Evolutionary conservation across 2,797 vertebrate species (phyloP), one percentile per base, ranked within the genome.

Genomic region (Sebastes nivosus): DNA sequence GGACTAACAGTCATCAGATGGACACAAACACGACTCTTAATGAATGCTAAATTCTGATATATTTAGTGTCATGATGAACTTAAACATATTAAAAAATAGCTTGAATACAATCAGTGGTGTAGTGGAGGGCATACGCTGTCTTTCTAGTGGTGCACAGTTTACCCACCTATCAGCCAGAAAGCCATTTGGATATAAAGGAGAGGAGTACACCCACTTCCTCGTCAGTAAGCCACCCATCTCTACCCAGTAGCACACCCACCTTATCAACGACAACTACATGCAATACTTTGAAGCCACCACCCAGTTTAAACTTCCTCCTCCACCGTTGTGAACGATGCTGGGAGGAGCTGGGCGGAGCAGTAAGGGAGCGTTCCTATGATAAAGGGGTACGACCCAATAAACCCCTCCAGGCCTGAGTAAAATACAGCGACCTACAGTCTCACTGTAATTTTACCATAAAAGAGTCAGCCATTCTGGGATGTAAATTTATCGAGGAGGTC

Each of bases 401-500:
- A 82, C 36, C 76, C 67, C 36, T 79, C 22, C 52, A n/a, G 69
- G 81, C 75, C 68, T 4, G 67, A 72, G 75, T 75, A 61, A 86
- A 86, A 83, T 59, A 83, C 58, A 82, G 82, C 54, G 67, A 74
- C 75, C 61, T 67, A 6, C 46, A 55, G 32, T 42, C 81, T 71
- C 71, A 67, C 80, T 80, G 81, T 84, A 75, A 87, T 87, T 80
- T 84, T 4, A 66, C 77, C 87, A 78, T 90, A 89, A 91, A 89
- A 55, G 80, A 81, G 60, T 89, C 89, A 70, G 80, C 73, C 81
- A 3, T 55, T 60, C 80, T 69, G 7, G 0, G 65, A 89, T 88
- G 81, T 84, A 82, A 84, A 92, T 92, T 91, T 90, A 93, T 76
- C 5, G 85, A 63, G 78, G 57, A 24, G 88, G 85, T 82, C 63